Base-by-base conservation (phyloP, 53 echinoderm and acorn worm genomes). In the Paracentrotus lividus region DNA sequence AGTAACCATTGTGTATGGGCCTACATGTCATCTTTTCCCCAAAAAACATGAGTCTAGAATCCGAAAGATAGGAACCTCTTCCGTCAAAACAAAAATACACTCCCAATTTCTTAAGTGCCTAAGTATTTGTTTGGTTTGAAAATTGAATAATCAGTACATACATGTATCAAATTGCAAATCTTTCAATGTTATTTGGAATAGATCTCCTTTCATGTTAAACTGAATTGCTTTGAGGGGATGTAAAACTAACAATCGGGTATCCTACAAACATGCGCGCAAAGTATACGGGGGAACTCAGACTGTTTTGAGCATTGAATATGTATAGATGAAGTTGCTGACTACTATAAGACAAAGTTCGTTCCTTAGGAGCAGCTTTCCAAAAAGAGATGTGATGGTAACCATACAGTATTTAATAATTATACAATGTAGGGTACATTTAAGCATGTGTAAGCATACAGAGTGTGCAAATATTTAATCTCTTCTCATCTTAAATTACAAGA, bases 401-500 rank as follows among this genome's bases (percentile, higher is more conserved):
- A n/a, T n/a, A n/a, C n/a, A n/a, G n/a, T n/a, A n/a, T n/a, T n/a
- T n/a, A n/a, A n/a, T n/a, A n/a, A n/a, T n/a, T n/a, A n/a, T n/a
- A n/a, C n/a, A n/a, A n/a, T n/a, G 21, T 34, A 42, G 23, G n/a
- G 26, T 45, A 49, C 81, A n/a, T 81, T 21, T 26, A 81, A 81
- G 44, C 47, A 40, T 47, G 1, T 45, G 81, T 23, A 47, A 81
- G 81, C n/a, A n/a, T 81, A 81, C 81, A 81, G 81, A 47, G 49
- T 47, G 24, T 47, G 81, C 18, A 44, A 81, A 81, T 81, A 81
- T 81, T 81, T 44, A 42, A 44, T 47, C 26, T 81, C 81, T 47
- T 45, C 81, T 81, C 45, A 13, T 26, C 44, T 81, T 1, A 81
- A 10, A 81, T 81, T 49, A 26, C 81, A 26, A 81, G 81, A 18